These are phyloP conservation scores for Elmis aenea DNA, from an alignment of 2,888 invertebrate species.

Conservation along the genomic window DNA sequence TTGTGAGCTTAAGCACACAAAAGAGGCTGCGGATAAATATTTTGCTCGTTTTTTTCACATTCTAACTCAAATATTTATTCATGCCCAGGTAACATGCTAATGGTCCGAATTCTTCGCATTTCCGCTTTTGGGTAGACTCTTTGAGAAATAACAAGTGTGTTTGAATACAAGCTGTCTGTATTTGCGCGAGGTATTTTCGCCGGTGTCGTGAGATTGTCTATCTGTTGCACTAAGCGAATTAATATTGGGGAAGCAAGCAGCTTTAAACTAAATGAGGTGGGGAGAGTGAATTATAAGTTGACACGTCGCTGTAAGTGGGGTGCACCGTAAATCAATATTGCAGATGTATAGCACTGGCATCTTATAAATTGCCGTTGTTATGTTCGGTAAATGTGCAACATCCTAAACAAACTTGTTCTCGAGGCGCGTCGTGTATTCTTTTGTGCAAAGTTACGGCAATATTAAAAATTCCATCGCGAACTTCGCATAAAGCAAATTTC, in stretches of 20 bases:
- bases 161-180: too few species aligned
- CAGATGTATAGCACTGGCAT: conserved; percentile 6
- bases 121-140: too few species aligned
- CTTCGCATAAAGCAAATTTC: conserved; percentile 24
- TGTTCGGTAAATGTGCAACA: conserved; percentile 7
- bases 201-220: too few species aligned
- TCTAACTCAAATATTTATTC: too few species aligned
- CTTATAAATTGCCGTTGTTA: conserved; percentile 9
- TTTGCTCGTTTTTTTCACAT: too few species aligned
- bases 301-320: conserved; percentile 4
- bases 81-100: too few species aligned
- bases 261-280: background rate
- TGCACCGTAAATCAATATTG: conserved; percentile 8
- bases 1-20: too few species aligned
- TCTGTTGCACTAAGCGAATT: too few species aligned
- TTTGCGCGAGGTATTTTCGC: too few species aligned
- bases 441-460: conserved; percentile 8
- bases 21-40: too few species aligned
- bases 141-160: too few species aligned
- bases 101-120: too few species aligned
- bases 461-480: conserved; percentile 24
- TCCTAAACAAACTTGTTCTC: conserved; percentile 8
- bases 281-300: conserved; percentile 11
- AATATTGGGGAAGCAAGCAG: background rate
- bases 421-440: conserved; percentile 6